A percentile compares a stretch with the other conserved stretches of the same genome.
Evolutionary conservation across 2,888 invertebrate genomes (phyloP).

Genomic region (Alentia gelatinosa): DNA sequence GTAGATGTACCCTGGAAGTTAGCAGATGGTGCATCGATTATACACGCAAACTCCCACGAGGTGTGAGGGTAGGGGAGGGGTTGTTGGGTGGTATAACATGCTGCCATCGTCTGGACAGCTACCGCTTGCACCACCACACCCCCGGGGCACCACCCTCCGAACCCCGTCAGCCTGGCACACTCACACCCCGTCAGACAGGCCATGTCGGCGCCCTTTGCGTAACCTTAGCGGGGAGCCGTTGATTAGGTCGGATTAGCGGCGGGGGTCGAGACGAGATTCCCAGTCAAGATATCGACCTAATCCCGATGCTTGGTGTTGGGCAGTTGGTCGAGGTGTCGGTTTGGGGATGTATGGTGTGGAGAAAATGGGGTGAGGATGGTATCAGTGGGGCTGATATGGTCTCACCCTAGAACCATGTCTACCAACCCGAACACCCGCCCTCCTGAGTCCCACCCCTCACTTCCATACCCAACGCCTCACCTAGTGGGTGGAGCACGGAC

Average conservation of each 20-base stretch:
- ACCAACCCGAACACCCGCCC: too few species aligned
- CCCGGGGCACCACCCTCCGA: neutral
- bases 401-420: too few species aligned
- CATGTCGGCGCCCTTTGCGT: neutral
- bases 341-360: neutral
- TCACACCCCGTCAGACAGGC: neutral
- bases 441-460: too few species aligned
- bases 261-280: neutral
- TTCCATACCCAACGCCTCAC: too few species aligned
- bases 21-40: too few species aligned
- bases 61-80: too few species aligned
- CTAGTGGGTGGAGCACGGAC: too few species aligned
- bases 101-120: neutral
- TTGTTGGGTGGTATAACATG: neutral
- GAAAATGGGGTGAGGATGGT: neutral
- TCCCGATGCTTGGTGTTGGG: neutral
- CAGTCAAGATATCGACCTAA: neutral
- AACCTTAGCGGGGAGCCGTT: neutral
- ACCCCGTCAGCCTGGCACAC: neutral
- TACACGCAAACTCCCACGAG: too few species aligned
- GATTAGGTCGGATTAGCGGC: slow-evolving; percentile 4
- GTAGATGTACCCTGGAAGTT: too few species aligned
- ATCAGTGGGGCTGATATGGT: too few species aligned
- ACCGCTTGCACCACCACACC: neutral
- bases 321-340: too few species aligned